These are phyloP conservation scores for Drosophila melanosoma DNA, from an alignment of 2,888 invertebrate species.

Conservation along the genomic window DNA sequence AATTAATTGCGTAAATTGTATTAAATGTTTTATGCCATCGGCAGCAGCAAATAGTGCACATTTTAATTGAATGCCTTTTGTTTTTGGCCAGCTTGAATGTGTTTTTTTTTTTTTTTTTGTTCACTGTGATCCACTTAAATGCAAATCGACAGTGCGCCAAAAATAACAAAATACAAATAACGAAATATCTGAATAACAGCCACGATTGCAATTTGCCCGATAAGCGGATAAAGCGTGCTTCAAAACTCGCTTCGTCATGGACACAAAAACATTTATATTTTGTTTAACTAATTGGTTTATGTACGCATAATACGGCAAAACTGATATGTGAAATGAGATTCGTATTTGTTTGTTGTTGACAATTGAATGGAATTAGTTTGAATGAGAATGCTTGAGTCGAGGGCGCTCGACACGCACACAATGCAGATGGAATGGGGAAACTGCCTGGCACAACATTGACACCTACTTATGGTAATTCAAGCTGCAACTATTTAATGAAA, in stretches of 20 bases:
- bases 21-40: constrained; percentile 67
- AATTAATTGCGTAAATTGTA: constrained; percentile 79
- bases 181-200: constrained; percentile 1
- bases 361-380: constrained; percentile 20
- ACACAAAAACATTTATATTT: constrained; percentile 31
- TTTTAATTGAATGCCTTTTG: constrained; percentile 78
- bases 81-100: constrained; percentile 52
- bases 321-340: constrained; percentile 18
- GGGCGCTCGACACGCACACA: neutral
- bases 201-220: constrained; percentile 36
- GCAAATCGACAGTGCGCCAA: constrained; percentile 36
- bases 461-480: neutral
- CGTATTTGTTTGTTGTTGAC: constrained; percentile 5
- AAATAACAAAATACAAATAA: constrained; percentile 9
- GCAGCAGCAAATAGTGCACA: constrained; percentile 56
- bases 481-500: too few species aligned
- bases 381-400: constrained; percentile 3
- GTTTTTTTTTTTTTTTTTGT: constrained; percentile 6
- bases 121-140: constrained; percentile 38
- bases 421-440: neutral
- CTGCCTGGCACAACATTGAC: neutral
- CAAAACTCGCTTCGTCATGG: constrained; percentile 17
- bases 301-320: constrained; percentile 50
- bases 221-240: constrained; percentile 37
- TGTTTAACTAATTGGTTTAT: constrained; percentile 67